These are phyloP conservation scores for Philaethria dido DNA, from an alignment of 2,888 invertebrate genomes.

Conservation along the genomic window DNA sequence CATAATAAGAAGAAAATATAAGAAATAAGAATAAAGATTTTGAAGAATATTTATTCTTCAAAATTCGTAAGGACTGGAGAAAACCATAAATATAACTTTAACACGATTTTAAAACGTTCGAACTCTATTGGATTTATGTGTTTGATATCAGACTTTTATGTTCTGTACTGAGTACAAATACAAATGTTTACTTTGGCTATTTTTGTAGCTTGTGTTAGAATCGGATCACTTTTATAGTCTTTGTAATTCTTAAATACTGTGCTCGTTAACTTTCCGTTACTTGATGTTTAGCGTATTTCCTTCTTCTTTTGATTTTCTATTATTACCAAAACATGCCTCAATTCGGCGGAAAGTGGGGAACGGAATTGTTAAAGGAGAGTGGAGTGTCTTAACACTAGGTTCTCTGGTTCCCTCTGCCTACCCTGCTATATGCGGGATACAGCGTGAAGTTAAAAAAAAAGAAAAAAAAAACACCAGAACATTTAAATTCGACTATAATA, in stretches of 20 bases:
- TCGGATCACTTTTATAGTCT: constrained; percentile 23
- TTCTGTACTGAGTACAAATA: constrained; percentile 36
- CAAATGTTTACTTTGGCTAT: constrained; percentile 36
- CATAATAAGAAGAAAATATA: neutral
- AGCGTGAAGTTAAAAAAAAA: too few relatives aligned
- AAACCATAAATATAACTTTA: constrained; percentile 38
- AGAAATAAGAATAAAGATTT: too few relatives aligned
- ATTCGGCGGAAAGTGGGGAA: too few relatives aligned
- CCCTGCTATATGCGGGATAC: too few relatives aligned
- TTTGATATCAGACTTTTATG: constrained; percentile 42
- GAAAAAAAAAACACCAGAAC: too few relatives aligned
- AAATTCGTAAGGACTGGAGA: constrained; percentile 31
- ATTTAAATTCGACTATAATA: too few relatives aligned
- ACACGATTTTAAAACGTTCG: constrained; percentile 38
- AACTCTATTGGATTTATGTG: constrained; percentile 41
- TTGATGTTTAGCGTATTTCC: neutral
- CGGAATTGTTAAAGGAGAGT: too few relatives aligned
- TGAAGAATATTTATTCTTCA: too few relatives aligned
- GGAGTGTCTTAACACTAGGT: too few relatives aligned
- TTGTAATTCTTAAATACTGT: constrained; percentile 14
- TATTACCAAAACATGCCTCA: too few relatives aligned
- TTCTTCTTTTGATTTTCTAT: neutral
- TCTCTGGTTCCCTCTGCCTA: too few relatives aligned
- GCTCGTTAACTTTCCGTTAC: neutral
- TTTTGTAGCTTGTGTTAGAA: constrained; percentile 30